Base-by-base conservation (phyloP, 2,888 invertebrate genomes). In the Notodonta ziczac region DNA sequence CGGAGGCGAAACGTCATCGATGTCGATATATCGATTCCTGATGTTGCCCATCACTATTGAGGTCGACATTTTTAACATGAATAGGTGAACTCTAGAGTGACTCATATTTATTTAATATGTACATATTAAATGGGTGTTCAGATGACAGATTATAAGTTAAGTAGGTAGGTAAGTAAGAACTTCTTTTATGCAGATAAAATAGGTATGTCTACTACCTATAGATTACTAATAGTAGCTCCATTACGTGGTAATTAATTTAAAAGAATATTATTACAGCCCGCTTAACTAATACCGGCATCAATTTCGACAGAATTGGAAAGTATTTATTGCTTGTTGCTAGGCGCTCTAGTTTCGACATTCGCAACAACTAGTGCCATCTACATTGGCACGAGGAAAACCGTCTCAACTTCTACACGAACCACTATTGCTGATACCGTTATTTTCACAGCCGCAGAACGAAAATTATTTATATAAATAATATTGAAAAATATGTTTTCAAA, bases 341-440 rank as follows among this genome's bases (percentile, higher is more conserved):
- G 78, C 65, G 62, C 39, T 59, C 53, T 10, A 46, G 57, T 61
- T 66, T 40, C 7, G 48, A n/a, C 56, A 54, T 57, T 24, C 16
- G 57, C 9, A 42, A 71, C 80, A 4, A 35, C 65, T 69, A 78
- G 46, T 82, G 86, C 84, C 88, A 87, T 85, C 88, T 88, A 32
- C 75, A 67, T 60, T 46, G 53, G 9, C 2, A 16, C 8, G 8
- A 9, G 0, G 5, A 67, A 73, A 83, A n/a, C 53, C 4, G 39
- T 13, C 39, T 54, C 54, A 8, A 39, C 54, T 54, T n/a, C 39
- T 14, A 54, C n/a, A 56, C 46, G 39, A 68, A 61, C 60, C 53
- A 57, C 62, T 12, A 56, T 52, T 54, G 51, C 24, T 24, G 32
- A 55, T 57, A 61, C 66, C 56, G 66, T 66, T 74, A 70, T 66